Conservation (phyloP, 2,113 vertebrate genomes). For the Sisor rabdophorus region DNA sequence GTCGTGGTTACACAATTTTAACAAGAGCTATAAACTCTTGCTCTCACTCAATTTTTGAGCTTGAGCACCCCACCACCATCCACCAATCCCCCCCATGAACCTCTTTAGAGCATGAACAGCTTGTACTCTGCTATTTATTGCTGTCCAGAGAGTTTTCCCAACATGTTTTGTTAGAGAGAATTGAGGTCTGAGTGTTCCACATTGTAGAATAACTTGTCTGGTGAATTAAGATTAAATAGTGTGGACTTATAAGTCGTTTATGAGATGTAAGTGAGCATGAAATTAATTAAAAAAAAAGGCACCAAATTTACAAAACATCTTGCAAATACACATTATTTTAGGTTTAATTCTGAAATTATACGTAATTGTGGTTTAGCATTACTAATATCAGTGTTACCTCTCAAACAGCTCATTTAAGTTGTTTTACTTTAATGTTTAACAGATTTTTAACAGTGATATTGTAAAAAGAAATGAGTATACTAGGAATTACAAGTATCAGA, state of each 20-base stretch:
- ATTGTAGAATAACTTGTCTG: not conserved
- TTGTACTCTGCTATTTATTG: not conserved
- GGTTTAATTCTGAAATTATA: no score
- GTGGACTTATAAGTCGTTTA: not conserved
- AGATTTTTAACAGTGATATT: no score
- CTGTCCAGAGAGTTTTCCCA: not conserved
- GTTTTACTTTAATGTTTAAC: no score
- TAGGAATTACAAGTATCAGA: no score
- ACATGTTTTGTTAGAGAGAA: conserved; percentile 11
- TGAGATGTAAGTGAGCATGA: not conserved
- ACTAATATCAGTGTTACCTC: no score
- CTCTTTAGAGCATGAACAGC: not conserved
- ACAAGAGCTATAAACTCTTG: not conserved
- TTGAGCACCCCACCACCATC: not conserved
- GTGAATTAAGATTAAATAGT: not conserved
- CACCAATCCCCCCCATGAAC: not conserved
- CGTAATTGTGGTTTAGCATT: no score
- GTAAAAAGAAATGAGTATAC: no score
- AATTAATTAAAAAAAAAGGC: not conserved
- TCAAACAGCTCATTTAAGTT: no score
- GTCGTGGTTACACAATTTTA: conserved; percentile 29
- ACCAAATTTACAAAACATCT: not conserved
- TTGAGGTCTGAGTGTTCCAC: not conserved
- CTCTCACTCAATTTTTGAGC: not conserved
- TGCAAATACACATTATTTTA: not conserved